Evolutionary conservation across 2,888 invertebrate genomes (phyloP), one percentile per base, ranked within the genome.

Genomic region (Drosophila barbarae): DNA sequence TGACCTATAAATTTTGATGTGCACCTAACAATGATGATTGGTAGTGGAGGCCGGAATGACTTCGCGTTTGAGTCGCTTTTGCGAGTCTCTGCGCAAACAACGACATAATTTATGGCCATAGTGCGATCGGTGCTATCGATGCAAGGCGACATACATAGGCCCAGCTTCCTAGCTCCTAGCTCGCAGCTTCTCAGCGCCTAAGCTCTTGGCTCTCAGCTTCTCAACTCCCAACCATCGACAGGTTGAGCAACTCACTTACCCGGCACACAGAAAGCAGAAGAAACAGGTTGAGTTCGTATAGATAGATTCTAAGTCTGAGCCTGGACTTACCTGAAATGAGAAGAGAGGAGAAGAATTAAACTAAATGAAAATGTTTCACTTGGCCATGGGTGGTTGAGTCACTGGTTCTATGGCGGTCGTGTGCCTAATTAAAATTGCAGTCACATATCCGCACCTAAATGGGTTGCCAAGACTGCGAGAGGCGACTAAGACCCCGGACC

Each of bases 1-100:
- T 87, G 87, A 87, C 87, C 87, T 86, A 87, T 86, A 87, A 87
- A 87, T 84, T 86, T 75, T 77, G 80, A 80, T 83, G 76, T 78
- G 83, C 70, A 71, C 70, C 64, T 61, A 71, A 70, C 64, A 61
- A 69, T 63, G 71, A 69, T 56, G 68, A 67, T 68, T 65, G 74
- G 63, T 65, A 58, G 65, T 72, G 69, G 64, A 58, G 59, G 57
- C 44, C 39, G 58, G 54, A 59, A 42, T 55, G 58, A 60, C 55
- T 58, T 26, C 26, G 38, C 57, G 61, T 50, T 59, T 36, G 54
- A 66, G 42, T 50, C 34, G 23, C 34, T 38, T 26, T 38, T 54
- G n/a, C 23, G 15, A 44, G 36, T 10, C 30, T 49, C 59, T 59
- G 35, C 28, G 42, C 42, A 69, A 46, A 63, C 74, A 70, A 80